These are phyloP conservation scores for Tupaia tana DNA, from an alignment of 2,113 vertebrate species.

Conservation along the genomic window DNA sequence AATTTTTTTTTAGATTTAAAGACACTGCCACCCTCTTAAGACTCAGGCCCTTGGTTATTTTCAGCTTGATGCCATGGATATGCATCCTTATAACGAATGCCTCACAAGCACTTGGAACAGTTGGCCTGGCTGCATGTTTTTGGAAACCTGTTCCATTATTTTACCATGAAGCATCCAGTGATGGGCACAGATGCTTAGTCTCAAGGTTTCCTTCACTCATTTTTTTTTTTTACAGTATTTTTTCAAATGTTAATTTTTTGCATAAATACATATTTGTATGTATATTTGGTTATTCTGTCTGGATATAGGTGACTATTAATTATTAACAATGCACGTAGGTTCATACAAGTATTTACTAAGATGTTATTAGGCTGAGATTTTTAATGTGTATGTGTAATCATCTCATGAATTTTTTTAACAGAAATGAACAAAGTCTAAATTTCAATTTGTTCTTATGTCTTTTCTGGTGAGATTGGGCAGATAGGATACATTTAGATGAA, in stretches of 20 bases:
- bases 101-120: not conserved
- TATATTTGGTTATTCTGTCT: not conserved
- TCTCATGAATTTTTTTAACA: conserved; percentile 19
- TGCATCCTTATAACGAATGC: rapidly evolving
- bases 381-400: not conserved
- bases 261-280: not conserved
- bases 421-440: conserved; percentile 39
- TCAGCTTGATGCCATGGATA: rapidly evolving
- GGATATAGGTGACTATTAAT: not conserved
- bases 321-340: not conserved
- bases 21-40: not conserved
- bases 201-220: not conserved
- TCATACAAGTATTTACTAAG: not conserved
- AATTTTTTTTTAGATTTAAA: not conserved
- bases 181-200: not conserved
- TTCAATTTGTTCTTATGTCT: not conserved
- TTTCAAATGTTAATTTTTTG: not conserved
- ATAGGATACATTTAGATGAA: not conserved
- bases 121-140: not conserved
- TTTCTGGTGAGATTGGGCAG: not conserved
- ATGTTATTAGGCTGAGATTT: not conserved
- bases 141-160: not conserved
- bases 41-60: not conserved
- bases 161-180: not conserved
- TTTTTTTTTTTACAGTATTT: not conserved